Percentiles rank a stretch among this genome's conserved stretches.
Conservation (phyloP, 2,113 vertebrate species). For the Anoura caudifer region DNA sequence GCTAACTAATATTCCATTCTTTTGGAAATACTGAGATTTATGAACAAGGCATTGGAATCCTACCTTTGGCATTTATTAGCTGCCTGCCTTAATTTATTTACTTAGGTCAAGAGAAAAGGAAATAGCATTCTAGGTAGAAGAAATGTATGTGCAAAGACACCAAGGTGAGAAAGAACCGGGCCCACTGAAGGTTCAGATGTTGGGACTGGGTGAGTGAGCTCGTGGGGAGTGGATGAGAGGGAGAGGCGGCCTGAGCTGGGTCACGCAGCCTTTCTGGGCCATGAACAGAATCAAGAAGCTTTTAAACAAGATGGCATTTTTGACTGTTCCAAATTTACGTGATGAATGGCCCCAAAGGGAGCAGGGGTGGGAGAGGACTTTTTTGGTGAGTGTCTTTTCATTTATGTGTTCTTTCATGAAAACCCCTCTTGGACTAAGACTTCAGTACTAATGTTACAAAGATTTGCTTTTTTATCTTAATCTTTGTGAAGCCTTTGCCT, state of each 20-base stretch:
- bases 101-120: background rate
- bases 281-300: background rate
- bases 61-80: background rate
- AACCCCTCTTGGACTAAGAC: background rate
- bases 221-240: background rate
- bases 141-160: background rate
- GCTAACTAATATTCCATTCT: background rate
- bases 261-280: rapidly evolving
- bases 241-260: background rate
- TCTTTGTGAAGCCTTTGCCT: background rate
- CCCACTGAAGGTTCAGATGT: background rate
- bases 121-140: background rate
- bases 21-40: background rate
- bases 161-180: background rate
- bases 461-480: background rate
- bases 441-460: background rate
- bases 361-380: background rate
- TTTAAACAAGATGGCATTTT: background rate
- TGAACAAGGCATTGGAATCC: background rate
- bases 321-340: background rate
- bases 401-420: background rate
- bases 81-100: background rate
- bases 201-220: background rate
- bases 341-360: background rate
- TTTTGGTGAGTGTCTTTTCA: background rate